Conservation (phyloP, 2,113 vertebrate genomes). For the Crotalus horridus region DNA sequence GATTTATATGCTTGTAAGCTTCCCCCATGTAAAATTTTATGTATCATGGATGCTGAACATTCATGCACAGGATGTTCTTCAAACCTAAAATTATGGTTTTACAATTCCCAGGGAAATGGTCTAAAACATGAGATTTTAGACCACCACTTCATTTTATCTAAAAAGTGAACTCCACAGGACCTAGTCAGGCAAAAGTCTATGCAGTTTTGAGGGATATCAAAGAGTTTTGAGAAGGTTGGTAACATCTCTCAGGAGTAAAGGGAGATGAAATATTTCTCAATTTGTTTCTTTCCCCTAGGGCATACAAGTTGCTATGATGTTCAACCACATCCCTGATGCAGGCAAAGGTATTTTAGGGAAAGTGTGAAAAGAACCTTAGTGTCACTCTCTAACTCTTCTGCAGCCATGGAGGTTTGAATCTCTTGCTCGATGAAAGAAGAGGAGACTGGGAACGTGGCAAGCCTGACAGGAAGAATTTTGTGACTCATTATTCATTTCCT, state of each 20-base stretch:
- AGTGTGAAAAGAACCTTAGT: not conserved
- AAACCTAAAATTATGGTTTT: not conserved
- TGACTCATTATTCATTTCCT: slow-evolving; percentile 40
- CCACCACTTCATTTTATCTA: not conserved
- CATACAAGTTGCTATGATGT: not conserved
- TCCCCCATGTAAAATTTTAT: not conserved
- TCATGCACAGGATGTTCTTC: not conserved
- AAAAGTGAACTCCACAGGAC: too few relatives aligned
- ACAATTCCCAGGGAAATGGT: not conserved
- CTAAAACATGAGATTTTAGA: not conserved
- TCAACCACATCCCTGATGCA: not conserved
- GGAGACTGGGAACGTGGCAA: not conserved
- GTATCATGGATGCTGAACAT: not conserved
- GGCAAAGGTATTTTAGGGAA: not conserved
- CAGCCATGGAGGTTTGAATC: not conserved
- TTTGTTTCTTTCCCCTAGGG: not conserved
- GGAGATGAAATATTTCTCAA: not conserved
- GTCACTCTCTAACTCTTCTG: not conserved
- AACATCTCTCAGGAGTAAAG: not conserved
- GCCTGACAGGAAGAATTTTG: slow-evolving; percentile 28
- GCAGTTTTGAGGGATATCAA: not conserved
- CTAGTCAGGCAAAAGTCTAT: not conserved
- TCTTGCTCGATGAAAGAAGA: slow-evolving; percentile 23
- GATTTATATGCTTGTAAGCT: not conserved
- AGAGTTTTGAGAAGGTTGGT: not conserved